Evolutionary conservation across 2,888 invertebrate species (phyloP), one percentile per base, ranked within the genome.

Genomic region (Dolomedes plantarius): DNA sequence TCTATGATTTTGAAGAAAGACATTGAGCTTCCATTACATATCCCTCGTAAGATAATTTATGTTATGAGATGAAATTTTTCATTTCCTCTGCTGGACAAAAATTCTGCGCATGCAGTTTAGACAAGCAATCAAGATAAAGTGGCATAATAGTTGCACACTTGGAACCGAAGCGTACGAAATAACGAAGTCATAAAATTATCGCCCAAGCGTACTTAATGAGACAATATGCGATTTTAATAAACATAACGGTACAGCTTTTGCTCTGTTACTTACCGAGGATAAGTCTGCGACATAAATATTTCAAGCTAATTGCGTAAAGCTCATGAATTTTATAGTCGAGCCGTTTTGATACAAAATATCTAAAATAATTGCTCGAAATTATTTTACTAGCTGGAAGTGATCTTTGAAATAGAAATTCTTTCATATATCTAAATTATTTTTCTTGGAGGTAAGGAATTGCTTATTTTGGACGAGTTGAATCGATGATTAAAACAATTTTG

Each of bases 111-210:
- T 46, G 46, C 46, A 46, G 16, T 46, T 46, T 46, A 46, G 7
- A 6, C 13, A 13, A 13, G 46, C 46, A 46, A 46, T 46, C 46
- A 46, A 9, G 46, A 46, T 46, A 46, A 46, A 46, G n/a, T 16
- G 46, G 36, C 36, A 36, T 36, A 36, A 36, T 36, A 9, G 9
- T 36, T 9, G 36, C 5, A 36, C 36, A 36, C 36, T 36, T 36
- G 36, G 36, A 36, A 7, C 36, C 9, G 36, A 46, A 13, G 46
- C 46, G n/a, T 46, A 46, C 2, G n/a, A 46, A 46, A 16, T 46
- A 46, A 46, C 64, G 27, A 50, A 50, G 36, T 77, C 77, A 77
- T 77, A 77, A 78, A 75, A 75, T 75, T 75, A 75, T 65, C 75
- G 39, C 39, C 64, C 56, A 78, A 64, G 71, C 78, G 41, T 78